Base-by-base conservation (phyloP, 2,113 vertebrate genomes). In the Leucosticte australis region DNA sequence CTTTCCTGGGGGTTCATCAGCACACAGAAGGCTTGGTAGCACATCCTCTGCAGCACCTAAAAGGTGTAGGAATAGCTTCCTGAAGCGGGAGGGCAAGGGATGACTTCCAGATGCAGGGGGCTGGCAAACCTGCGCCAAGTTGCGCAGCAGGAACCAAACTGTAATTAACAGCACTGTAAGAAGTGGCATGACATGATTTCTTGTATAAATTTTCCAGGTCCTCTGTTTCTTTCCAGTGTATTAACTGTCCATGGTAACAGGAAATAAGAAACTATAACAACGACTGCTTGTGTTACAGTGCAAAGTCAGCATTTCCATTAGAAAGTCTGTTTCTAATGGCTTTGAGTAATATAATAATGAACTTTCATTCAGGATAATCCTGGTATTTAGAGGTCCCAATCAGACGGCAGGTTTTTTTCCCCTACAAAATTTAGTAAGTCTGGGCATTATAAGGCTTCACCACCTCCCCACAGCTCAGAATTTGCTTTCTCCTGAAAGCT, bases 241-340 rank as follows among this genome's bases (percentile, higher is more conserved):
- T 89, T 91, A 96, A 87, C 89, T 95, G 81, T 94, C 89, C 63
- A 37, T 52, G 17, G 44, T 94, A 96, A 97, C 92, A 96, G 90
- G 85, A 98, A 98, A 96, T 95, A 96, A 90, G 95, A 93, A 95
- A 97, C 96, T 96, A 69, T 73, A 96, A 88, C 88, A 83, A 80
- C 0, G 15, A 73, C 76, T 50, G 15, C 35, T 77, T 50, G 26
- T 81, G 62, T 90, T 83, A 65, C 11, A 76, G 47, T 85, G 96
- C 95, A 74, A 94, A 94, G 65, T 97, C 96, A 97, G 96, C 96
- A 76, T 96, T 97, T 98, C 95, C 79, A 83, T 65, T 84, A 89
- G 91, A 96, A 96, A 92, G 90, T 87, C 78, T 85, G 70, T 95
- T 91, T 95, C 95, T 88, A 95, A 96, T 95, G 87, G 62, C 57